These are phyloP conservation scores for Antitype chi DNA, from an alignment of 2,888 invertebrate genomes.

Conservation along the genomic window DNA sequence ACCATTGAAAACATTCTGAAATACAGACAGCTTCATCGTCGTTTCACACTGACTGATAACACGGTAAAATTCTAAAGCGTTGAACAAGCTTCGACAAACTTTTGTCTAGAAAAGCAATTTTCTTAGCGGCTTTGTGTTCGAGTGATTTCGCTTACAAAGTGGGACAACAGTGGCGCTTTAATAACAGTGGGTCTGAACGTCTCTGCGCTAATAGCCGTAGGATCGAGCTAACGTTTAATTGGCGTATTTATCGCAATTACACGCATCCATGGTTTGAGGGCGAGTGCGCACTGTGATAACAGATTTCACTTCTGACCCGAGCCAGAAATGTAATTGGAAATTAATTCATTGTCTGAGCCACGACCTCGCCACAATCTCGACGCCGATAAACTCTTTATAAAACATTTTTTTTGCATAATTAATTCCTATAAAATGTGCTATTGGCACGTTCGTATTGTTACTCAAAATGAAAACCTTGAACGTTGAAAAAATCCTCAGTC, in stretches of 20 bases:
- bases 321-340: conserved; percentile 83
- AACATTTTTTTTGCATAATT: conserved; percentile 80
- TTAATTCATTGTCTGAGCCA: conserved; percentile 77
- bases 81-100: conserved; percentile 26
- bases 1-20: neutral
- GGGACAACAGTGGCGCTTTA: conserved; percentile 54
- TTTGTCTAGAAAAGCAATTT: conserved; percentile 54
- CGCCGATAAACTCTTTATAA: conserved; percentile 70
- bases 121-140: conserved; percentile 49
- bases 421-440: conserved; percentile 82
- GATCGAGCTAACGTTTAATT: conserved; percentile 84
- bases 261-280: conserved; percentile 88
- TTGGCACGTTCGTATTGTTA: conserved; percentile 86
- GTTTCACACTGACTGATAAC: conserved; percentile 2
- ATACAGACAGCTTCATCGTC: neutral
- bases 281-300: conserved; percentile 76
- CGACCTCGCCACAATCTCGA: conserved; percentile 73
- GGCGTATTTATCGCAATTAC: conserved; percentile 86
- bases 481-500: conserved; percentile 82
- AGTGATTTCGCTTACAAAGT: conserved; percentile 48
- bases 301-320: conserved; percentile 88
- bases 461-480: conserved; percentile 84
- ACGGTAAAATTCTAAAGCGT: conserved; percentile 1
- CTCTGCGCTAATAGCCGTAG: conserved; percentile 79
- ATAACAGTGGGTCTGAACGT: conserved; percentile 62